These are phyloP conservation scores for Drosophila oshimai DNA, from an alignment of 1,140 invertebrate genomes.

Conservation along the genomic window DNA sequence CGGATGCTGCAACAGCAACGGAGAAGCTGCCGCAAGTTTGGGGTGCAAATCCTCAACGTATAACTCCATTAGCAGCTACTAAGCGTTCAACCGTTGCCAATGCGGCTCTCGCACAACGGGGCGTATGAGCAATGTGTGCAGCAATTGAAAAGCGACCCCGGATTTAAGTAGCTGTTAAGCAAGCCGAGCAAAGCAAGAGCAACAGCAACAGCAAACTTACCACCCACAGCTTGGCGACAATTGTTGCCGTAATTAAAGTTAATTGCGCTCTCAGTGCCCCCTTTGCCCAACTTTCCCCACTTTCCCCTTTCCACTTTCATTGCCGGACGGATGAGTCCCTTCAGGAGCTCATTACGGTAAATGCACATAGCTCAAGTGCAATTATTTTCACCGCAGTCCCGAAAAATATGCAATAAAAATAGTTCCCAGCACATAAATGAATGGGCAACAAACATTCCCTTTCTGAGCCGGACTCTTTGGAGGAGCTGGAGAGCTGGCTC, in stretches of 20 bases:
- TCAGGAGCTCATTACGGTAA: constrained; percentile 70
- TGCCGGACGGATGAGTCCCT: constrained; percentile 18
- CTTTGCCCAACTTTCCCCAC: not conserved
- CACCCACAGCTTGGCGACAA: constrained; percentile 54
- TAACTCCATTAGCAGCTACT: constrained; percentile 53
- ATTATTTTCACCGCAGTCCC: constrained; percentile 63
- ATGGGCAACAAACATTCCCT: constrained; percentile 5
- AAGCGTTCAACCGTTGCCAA: constrained; percentile 20
- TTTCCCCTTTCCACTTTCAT: not conserved
- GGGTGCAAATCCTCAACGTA: constrained; percentile 24
- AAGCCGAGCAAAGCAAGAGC: constrained; percentile 40
- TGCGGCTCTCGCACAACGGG: constrained; percentile 29
- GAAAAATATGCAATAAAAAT: constrained; percentile 76
- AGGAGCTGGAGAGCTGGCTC: constrained; percentile 11
- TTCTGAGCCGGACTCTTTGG: not conserved
- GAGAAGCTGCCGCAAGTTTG: not conserved
- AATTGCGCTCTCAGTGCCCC: constrained; percentile 34
- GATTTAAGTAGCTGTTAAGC: constrained; percentile 73
- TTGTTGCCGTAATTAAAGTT: constrained; percentile 69
- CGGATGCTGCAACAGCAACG: constrained; percentile 2
- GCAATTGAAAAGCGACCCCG: constrained; percentile 54
- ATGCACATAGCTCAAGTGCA: constrained; percentile 75
- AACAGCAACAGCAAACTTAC: constrained; percentile 5
- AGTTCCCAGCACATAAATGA: constrained; percentile 51
- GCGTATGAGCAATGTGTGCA: constrained; percentile 64